phyloP scores from a whole-genome alignment of 1,140 invertebrate genomes.

The Meloidogyne floridensis region DNA sequence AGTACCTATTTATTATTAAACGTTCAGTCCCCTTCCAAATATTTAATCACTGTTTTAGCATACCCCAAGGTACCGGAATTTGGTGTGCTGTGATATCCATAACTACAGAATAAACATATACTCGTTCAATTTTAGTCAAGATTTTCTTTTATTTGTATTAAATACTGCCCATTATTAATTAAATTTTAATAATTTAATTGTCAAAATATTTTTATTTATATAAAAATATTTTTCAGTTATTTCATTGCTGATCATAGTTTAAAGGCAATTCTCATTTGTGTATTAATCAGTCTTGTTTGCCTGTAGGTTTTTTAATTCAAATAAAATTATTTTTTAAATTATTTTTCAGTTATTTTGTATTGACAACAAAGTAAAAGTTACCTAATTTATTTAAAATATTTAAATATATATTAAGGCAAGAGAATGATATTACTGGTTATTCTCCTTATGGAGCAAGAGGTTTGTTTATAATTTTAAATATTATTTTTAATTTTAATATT shows the following conservation, averaged over 20 bases:
- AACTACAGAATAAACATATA: no score
- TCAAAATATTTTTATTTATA: not conserved
- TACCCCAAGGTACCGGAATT: no score
- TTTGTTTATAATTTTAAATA: not conserved
- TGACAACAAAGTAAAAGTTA: constrained; percentile 27
- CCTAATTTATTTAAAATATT: not conserved
- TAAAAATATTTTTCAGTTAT: not conserved
- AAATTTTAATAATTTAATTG: no score
- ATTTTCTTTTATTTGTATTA: no score
- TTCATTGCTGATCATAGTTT: constrained; percentile 8
- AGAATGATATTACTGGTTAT: constrained; percentile 63
- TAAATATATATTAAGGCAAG: constrained; percentile 54
- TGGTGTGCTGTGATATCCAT: no score
- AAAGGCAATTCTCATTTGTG: constrained; percentile 59
- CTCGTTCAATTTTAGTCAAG: no score
- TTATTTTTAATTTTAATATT: not conserved
- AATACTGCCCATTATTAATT: no score
- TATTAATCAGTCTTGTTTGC: constrained; percentile 58
- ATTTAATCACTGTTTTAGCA: no score
- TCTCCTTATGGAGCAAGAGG: constrained; percentile 61
- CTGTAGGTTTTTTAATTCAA: constrained; percentile 14
- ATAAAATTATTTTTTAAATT: constrained; percentile 24
- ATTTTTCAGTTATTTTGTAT: not conserved
- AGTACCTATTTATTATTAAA: constrained; percentile 23
- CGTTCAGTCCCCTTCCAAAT: no score